These are phyloP conservation scores for Palythoa caribaeorum DNA, from an alignment of 92 coral and sea anemone genomes.

Conservation along the genomic window DNA sequence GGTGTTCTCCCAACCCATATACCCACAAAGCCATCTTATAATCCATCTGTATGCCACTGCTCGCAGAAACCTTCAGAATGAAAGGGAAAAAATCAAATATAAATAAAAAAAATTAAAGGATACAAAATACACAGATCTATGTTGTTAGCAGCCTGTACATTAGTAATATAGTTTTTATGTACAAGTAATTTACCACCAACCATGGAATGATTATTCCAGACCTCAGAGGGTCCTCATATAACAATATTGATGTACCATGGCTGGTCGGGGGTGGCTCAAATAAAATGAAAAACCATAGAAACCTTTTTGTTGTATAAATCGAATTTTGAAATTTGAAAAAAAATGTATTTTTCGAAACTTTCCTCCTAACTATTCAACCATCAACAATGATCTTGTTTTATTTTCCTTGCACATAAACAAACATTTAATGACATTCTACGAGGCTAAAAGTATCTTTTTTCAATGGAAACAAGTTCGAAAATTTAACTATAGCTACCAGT, in stretches of 20 bases:
- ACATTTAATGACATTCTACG: background rate
- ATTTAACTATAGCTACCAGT: background rate
- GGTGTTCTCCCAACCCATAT: constrained; percentile 25
- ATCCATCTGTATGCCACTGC: constrained; percentile 37
- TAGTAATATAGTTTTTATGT: constrained; percentile 18
- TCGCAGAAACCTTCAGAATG: constrained; percentile 21
- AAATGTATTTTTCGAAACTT: background rate
- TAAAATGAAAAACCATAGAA: constrained; percentile 7
- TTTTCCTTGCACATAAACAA: background rate
- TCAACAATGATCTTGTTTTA: background rate
- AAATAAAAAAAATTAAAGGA: constrained; percentile 5
- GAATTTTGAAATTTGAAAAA: background rate
- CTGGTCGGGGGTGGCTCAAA: background rate
- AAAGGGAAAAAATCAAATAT: background rate
- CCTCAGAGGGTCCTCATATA: background rate
- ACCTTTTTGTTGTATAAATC: constrained; percentile 2
- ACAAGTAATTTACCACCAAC: constrained; percentile 21
- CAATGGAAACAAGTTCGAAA: background rate
- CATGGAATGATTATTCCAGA: constrained; percentile 21
- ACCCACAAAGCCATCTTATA: constrained; percentile 18
- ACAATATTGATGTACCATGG: background rate
- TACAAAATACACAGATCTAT: constrained; percentile 21
- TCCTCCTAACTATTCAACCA: background rate
- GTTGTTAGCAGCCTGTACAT: background rate
- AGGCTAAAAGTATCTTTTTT: constrained; percentile 17